Base-by-base conservation (phyloP, 2,797 vertebrate species). In the Fratercula arctica region DNA sequence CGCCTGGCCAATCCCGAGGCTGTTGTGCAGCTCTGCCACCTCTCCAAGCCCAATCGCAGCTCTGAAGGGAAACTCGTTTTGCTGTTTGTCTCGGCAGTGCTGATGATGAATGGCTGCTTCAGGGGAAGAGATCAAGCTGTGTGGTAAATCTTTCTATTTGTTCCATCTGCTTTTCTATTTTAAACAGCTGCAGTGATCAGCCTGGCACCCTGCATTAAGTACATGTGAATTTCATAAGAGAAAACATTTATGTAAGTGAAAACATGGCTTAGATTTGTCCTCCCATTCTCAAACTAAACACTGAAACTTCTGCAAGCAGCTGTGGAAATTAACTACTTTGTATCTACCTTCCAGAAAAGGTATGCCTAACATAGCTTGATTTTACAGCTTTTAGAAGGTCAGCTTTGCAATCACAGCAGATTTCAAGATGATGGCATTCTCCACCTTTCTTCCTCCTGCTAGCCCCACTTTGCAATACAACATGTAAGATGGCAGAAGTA, bases 1-100 rank as follows among this genome's bases (percentile, higher is more conserved):
- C 2, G 69, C 78, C 89, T 39, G 86, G 97, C 99, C 98, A 99
- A 99, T 99, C 45, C 93, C 24, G 25, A 93, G 86, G 48, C 84
- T 70, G 94, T 92, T 7, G 93, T 63, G 93, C 93, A 85, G 87
- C 69, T 86, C 93, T 95, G 94, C 97, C 95, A 72, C 67, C 61
- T 83, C 41, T 20, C 68, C 66, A 33, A 45, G 67, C 87, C 98
- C 98, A 98, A 98, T 98, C 61, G 9, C 74, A 74, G 93, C 82
- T 50, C 14, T 0, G 19, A 79, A 87, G 43, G 48, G 91, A 94
- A 97, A 91, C 91, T 76, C 74, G n/a, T 93, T 97, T 14, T 54
- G 95, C 95, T 88, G 91, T 93, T 87, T 93, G 93, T 94, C 80
- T 96, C 69, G 0, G 83, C 77, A 1, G 74, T 10, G 28, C 91